Base-by-base conservation (phyloP, 2,113 vertebrate genomes). In the Solenodon paradoxus region DNA sequence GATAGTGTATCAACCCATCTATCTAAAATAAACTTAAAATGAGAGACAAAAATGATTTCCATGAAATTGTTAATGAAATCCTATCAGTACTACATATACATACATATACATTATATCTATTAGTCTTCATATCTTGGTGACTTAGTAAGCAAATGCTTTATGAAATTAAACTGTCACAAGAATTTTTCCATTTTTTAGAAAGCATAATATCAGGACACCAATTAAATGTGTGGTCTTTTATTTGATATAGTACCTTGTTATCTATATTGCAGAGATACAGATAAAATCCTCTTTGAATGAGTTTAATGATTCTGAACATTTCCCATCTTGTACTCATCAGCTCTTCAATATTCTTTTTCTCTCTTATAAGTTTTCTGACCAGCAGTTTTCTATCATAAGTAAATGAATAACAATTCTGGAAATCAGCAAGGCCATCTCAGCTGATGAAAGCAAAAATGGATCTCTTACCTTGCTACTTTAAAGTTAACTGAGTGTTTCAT, bases 271-370 rank as follows among this genome's bases (percentile, higher is more conserved):
- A 69, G 71, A 91, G 63, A 83, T 93, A 74, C 22, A 90, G 63
- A 87, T 72, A 83, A 91, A 93, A 38, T 64, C 30, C 42, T 74
- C 57, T 93, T 45, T 79, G 49, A 93, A 85, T 42, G 66, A 63
- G n/a, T 85, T 88, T 96, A 93, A 96, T 88, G 78, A 96, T 84
- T 95, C 64, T 93, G 64, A 96, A 88, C 87, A 92, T 74, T 93
- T 96, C 35, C 47, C 71, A 92, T 88, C 63, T 80, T 80, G n/a
- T 35, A 59, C 28, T 88, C 82, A 88, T 69, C 84, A 80, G n/a
- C 5, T 69, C 94, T 96, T 88, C 64, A 75, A 81, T 63, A 51
- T 84, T 90, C 38, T 63, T 87, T 91, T 68, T 74, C 42, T 51
- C 69, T 91, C 38, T 69, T 84, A 8, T 95, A 95, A 74, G 51